phyloP scores from a whole-genome alignment of 2,888 invertebrate species.

The Chelonus formosanus region DNA sequence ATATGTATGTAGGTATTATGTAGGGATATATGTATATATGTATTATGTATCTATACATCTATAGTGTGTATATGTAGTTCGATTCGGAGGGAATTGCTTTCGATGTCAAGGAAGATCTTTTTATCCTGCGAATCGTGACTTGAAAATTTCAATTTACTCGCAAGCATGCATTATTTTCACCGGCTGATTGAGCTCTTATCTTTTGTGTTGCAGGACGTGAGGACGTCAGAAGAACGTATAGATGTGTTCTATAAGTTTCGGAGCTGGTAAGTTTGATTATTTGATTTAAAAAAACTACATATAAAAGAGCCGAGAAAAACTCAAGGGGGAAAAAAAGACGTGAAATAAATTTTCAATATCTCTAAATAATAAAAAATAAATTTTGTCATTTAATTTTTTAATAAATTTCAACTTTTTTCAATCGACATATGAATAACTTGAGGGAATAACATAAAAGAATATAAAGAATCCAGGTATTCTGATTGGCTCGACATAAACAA shows the following conservation, averaged over 20 bases:
- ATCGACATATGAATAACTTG: too few species aligned
- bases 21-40: slow-evolving; percentile 16
- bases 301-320: too few species aligned
- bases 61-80: slow-evolving; percentile 12
- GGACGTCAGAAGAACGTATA: slow-evolving; percentile 52
- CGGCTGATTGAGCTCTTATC: slow-evolving; percentile 33
- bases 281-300: too few species aligned
- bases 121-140: slow-evolving; percentile 34
- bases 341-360: too few species aligned
- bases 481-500: background rate
- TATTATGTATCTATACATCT: slow-evolving; percentile 11
- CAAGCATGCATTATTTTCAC: slow-evolving; percentile 34
- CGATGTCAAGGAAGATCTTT: slow-evolving; percentile 33
- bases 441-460: too few species aligned
- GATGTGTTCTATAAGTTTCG: slow-evolving; percentile 56
- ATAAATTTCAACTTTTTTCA: too few species aligned
- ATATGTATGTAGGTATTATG: slow-evolving; percentile 2
- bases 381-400: too few species aligned
- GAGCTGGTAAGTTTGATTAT: slow-evolving; percentile 51
- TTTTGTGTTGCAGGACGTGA: slow-evolving; percentile 53
- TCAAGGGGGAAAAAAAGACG: too few species aligned
- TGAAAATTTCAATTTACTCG: slow-evolving; percentile 34
- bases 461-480: too few species aligned
- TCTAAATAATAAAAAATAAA: too few species aligned
- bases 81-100: slow-evolving; percentile 33